Evolutionary conservation across 2,113 vertebrate genomes (phyloP), one percentile per base, ranked within the genome.

Genomic region (Brachyhypopomus gauderio): DNA sequence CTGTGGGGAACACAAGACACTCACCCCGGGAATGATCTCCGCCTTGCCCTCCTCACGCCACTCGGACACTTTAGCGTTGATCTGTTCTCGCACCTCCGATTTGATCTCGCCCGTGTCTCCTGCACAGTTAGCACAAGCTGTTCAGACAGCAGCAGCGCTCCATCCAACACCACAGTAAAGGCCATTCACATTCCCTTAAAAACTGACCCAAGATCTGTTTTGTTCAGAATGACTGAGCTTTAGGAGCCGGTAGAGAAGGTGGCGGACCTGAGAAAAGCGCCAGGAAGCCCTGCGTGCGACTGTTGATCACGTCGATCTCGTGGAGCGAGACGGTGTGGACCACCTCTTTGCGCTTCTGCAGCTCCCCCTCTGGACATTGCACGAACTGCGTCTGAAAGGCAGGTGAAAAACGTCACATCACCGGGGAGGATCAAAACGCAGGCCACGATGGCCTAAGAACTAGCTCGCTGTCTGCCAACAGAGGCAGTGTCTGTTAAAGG

Each of bases 231-330:
- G 2, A 17, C 9, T 73, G 34, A 74, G 25, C 19, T 58, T 75
- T 16, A 11, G 11, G 1, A 20, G 69, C 1, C 14, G 69, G 4
- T 16, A 14, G 5, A 69, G n/a, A 20, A 4, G 2, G 2, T 52
- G 58, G 27, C 75, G 9, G 77, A 95, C 94, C 96, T 0, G 96
- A 97, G 89, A 98, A 98, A 1, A 98, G 95, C 0, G 97, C 97
- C 48, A 98, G 91, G 89, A 98, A 98, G 73, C 97, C 97, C 88
- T 98, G 96, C 0, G 97, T 98, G 72, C 97, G 95, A 72, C 96
- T 97, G 91, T 98, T 98, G 90, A 98, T 98, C 88, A 98, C 97
- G 0, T 98, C 96, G 0, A 98, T 97, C 92, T 98, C 96, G 0
- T 98, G 97, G 22, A 98, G 92, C 0, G 96, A 96, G 86, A 98